These are phyloP conservation scores for Wiebesia pumilae DNA, from an alignment of 1,140 invertebrate genomes.

Conservation along the genomic window DNA sequence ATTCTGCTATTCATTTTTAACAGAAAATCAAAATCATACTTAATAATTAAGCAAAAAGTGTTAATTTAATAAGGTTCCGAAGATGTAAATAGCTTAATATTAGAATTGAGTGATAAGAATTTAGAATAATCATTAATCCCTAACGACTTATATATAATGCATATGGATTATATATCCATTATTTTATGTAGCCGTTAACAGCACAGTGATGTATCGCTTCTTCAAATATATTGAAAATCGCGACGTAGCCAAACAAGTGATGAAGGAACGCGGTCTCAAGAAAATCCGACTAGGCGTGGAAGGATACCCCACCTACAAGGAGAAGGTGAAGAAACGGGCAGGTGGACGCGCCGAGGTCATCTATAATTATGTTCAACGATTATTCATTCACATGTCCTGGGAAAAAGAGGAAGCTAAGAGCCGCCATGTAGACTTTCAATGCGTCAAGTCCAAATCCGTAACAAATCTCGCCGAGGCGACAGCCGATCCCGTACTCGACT, in stretches of 20 bases:
- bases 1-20: too few species aligned
- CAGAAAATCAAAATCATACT: too few species aligned
- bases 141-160: background rate
- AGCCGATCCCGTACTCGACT: slow-evolving; percentile 86
- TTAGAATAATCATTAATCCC: background rate
- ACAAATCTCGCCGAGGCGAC: slow-evolving; percentile 94
- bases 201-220: slow-evolving; percentile 95
- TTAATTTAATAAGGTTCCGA: too few species aligned
- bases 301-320: slow-evolving; percentile 99
- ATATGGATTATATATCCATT: background rate
- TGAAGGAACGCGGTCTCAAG: slow-evolving; percentile 98
- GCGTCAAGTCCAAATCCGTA: slow-evolving; percentile 95
- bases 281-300: slow-evolving; percentile 99
- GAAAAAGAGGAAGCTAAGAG: slow-evolving; percentile 99
- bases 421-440: slow-evolving; percentile 98
- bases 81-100: too few species aligned
- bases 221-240: slow-evolving; percentile 99
- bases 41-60: too few species aligned
- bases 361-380: slow-evolving; percentile 99
- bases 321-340: slow-evolving; percentile 94
- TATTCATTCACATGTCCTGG: slow-evolving; percentile 99
- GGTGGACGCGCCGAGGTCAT: slow-evolving; percentile 96
- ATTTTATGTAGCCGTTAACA: slow-evolving; percentile 82
- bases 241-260: slow-evolving; percentile 98
- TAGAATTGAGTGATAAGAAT: too few species aligned